Evolutionary conservation across 2,888 invertebrate genomes (phyloP), one percentile per base, ranked within the genome.

Genomic region (Orthosia cruda): DNA sequence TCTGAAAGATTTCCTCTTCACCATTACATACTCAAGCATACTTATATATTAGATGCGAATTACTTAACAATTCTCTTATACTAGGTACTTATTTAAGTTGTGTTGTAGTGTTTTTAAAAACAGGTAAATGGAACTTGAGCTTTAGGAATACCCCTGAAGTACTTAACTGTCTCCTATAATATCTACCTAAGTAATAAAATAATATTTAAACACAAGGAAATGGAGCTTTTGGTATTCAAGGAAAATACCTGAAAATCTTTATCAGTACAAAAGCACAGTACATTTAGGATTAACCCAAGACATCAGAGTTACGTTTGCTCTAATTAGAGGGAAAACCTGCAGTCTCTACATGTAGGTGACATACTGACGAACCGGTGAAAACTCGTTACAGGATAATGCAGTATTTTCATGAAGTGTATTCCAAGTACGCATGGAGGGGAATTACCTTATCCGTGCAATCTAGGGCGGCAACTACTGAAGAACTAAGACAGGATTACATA

Each of bases 311-410:
- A 71, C 12, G 3, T 9, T 16, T n/a, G n/a, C 54, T 52, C 2
- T 40, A 49, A 1, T 26, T 52, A 23, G 4, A 12, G 54, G 54
- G 13, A 49, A 79, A 55, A 47, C 78, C 64, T 40, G n/a, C 20
- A 70, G n/a, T 45, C 15, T 26, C 0, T 45, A 47, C 23, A 62
- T 61, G 45, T 32, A 57, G 50, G 54, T 52, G 16, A 52, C 45
- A 26, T 50, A 32, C 20, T 5, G 58, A 49, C 26, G 20, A 23
- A 73, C 54, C 1, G 4, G 40, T 54, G 15, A 54, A 61, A 69
- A 61, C 4, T 54, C 45, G 5, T 64, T 49, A 13, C 71, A 83
- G 79, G 80, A 80, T 79, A 79, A 62, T 49, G n/a, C 45, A 16
- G 12, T 16, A 18, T 57, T 61, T 62, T 64, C 83, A 49, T 32